Conservation (phyloP, 2,797 vertebrate genomes). For the Thaleichthys pacificus region DNA sequence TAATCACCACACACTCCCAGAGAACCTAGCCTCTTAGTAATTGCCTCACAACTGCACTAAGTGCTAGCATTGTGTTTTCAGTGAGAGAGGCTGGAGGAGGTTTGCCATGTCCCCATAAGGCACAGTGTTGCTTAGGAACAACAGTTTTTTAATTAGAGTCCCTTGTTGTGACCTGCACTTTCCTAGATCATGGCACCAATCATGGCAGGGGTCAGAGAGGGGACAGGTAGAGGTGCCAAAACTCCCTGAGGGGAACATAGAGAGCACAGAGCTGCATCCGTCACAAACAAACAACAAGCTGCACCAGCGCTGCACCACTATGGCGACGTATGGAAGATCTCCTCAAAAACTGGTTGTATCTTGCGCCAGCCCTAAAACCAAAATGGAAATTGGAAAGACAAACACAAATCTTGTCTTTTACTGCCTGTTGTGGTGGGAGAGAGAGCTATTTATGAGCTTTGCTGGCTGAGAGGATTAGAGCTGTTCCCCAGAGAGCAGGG, state of each 20-base stretch:
- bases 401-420: conserved; percentile 34
- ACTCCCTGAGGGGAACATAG: conserved; percentile 27
- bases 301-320: too few relatives aligned
- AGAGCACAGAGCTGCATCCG: conserved; percentile 16
- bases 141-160: conserved; percentile 10
- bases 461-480: conserved; percentile 30
- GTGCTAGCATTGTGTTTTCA: conserved; percentile 4
- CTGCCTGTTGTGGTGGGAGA: conserved; percentile 49
- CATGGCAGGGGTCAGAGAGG: conserved; percentile 16
- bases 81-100: neutral
- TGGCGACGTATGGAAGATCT: neutral
- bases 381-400: conserved; percentile 19
- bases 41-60: conserved; percentile 15
- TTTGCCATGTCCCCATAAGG: neutral
- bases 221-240: conserved; percentile 8
- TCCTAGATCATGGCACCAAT: conserved; percentile 26
- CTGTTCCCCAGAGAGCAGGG: conserved; percentile 24
- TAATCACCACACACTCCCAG: conserved; percentile 28
- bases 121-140: conserved; percentile 14
- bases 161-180: conserved; percentile 17
- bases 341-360: neutral
- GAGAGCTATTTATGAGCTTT: conserved; percentile 64
- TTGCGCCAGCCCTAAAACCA: conserved; percentile 4
- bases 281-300: too few relatives aligned
- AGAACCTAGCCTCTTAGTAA: conserved; percentile 17